phyloP scores from a whole-genome alignment of 2,797 vertebrate genomes.

The Stomatorhinus walkeri region DNA sequence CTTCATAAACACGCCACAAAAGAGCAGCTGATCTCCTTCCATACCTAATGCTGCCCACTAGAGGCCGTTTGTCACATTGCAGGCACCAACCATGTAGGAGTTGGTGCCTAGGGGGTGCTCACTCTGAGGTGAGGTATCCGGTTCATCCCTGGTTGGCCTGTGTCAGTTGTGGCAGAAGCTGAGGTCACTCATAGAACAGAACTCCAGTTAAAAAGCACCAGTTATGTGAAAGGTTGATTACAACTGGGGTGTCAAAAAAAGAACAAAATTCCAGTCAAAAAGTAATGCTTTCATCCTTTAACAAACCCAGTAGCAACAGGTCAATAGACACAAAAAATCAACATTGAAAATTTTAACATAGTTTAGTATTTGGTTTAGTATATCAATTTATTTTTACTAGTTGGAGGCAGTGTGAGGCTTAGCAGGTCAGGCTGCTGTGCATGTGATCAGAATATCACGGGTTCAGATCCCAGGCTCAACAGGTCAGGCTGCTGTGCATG shows the following conservation, averaged over 20 bases:
- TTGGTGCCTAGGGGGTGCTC: not conserved
- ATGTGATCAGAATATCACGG: not conserved
- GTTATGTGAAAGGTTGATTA: not conserved
- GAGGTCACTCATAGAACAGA: not conserved
- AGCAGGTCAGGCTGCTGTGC: not conserved
- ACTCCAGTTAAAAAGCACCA: not conserved
- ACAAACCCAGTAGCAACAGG: not conserved
- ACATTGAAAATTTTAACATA: not conserved
- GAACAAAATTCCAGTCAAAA: not conserved
- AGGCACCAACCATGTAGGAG: not conserved
- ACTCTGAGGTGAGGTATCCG: not conserved
- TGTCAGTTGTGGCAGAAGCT: not conserved
- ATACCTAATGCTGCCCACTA: not conserved
- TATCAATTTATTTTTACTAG: not conserved
- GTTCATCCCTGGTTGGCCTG: not conserved
- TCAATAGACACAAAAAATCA: not conserved
- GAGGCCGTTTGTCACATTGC: not conserved
- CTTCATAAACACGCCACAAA: not conserved
- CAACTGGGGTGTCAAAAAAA: not conserved
- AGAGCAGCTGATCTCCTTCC: not conserved
- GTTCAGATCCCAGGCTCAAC: not conserved
- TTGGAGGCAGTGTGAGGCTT: not conserved
- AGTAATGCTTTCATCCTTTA: not conserved
- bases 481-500: not conserved
- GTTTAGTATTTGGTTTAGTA: not conserved